Evolutionary conservation across 37 sponge, comb jelly and placozoan genomes (phyloP).

Genomic region (Sycon ciliatum): DNA sequence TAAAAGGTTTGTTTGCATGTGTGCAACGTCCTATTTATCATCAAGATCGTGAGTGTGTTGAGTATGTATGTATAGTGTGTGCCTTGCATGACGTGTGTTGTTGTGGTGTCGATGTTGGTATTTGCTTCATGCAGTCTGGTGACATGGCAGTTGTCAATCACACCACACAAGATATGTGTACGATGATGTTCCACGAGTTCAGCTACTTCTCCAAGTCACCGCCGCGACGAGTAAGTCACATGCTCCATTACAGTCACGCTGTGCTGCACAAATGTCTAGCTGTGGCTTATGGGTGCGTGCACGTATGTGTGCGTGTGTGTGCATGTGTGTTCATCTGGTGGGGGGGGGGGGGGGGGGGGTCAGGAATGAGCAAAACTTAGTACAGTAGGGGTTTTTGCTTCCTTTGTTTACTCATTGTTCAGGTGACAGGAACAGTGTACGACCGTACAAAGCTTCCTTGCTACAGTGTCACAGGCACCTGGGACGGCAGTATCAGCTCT

Average conservation of each 20-base stretch:
- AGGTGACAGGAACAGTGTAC: constrained; percentile 63
- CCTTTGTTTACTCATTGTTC: neutral
- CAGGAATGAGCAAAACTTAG: too few relatives aligned
- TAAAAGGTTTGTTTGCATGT: too few relatives aligned
- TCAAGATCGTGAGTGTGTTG: too few relatives aligned
- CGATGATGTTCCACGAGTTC: constrained; percentile 69
- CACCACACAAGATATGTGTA: constrained; percentile 65
- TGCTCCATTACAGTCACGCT: neutral
- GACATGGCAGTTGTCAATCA: constrained; percentile 79
- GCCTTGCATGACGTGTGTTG: too few relatives aligned
- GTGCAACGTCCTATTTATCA: too few relatives aligned
- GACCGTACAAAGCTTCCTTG: constrained; percentile 37
- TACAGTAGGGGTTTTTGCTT: too few relatives aligned
- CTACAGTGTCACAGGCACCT: constrained; percentile 65
- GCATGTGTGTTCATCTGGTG: neutral
- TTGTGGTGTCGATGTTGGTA: constrained; percentile 83
- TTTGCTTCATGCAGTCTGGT: constrained; percentile 88
- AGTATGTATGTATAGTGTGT: too few relatives aligned
- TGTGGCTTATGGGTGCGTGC: too few relatives aligned
- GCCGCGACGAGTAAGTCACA: too few relatives aligned
- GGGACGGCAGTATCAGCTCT: constrained; percentile 67
- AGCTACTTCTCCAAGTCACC: constrained; percentile 47
- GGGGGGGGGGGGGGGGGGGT: too few relatives aligned
- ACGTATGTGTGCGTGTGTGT: constrained; percentile 16
- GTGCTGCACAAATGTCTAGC: too few relatives aligned